Conservation (phyloP, 2,797 vertebrate genomes). For the Scyliorhinus canicula region DNA sequence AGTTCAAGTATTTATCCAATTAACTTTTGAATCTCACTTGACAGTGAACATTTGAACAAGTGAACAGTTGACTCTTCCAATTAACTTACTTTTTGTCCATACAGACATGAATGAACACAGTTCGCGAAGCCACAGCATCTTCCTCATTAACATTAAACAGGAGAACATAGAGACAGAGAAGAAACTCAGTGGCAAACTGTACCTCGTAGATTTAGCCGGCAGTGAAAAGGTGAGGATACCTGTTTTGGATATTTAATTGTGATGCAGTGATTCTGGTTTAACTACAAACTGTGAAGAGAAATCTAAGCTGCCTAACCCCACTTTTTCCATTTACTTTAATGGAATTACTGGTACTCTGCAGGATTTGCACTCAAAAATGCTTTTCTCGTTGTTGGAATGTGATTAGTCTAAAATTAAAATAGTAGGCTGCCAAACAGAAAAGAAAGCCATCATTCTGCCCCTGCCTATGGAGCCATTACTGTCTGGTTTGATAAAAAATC, state of each 20-base stretch:
- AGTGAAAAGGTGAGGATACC: constrained; percentile 79
- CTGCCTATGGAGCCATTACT: not conserved
- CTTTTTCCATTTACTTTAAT: not conserved
- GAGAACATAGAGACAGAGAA: constrained; percentile 91
- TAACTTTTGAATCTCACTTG: not conserved
- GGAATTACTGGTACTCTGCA: not conserved
- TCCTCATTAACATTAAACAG: constrained; percentile 90
- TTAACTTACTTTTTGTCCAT: constrained; percentile 30
- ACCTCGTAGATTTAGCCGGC: constrained; percentile 89
- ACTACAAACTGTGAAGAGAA: constrained; percentile 42
- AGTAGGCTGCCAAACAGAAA: not conserved
- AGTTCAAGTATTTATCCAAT: not conserved
- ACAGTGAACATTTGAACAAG: not conserved
- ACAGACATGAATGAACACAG: constrained; percentile 97
- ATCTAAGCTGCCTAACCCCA: constrained; percentile 37
- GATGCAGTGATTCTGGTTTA: constrained; percentile 38
- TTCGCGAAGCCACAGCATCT: constrained; percentile 93
- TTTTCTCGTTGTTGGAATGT: not conserved
- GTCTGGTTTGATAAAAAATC: not conserved
- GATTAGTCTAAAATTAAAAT: not conserved
- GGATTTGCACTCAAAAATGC: not conserved
- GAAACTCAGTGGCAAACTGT: constrained; percentile 89
- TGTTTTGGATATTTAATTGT: constrained; percentile 42
- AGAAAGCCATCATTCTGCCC: not conserved
- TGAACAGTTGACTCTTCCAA: not conserved